Percentiles rank a stretch among this genome's conserved stretches.
These are phyloP conservation scores for Hipparchia sbordonii DNA, from an alignment of 2,888 invertebrate species.

Conservation along the genomic window DNA sequence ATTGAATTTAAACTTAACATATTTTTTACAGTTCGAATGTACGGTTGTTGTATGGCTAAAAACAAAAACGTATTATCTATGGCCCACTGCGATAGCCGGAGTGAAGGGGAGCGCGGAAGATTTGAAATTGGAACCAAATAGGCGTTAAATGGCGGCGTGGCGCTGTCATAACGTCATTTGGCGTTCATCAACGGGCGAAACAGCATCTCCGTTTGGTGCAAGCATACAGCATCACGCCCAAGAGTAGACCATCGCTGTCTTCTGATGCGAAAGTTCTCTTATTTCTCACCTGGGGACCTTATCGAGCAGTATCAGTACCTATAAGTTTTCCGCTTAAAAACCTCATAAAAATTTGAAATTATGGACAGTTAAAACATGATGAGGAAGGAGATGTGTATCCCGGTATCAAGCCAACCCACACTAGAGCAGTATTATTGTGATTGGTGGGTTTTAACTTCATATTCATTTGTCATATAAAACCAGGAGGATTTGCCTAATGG, in stretches of 20 bases:
- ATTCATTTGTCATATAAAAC: no score
- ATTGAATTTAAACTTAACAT: background rate
- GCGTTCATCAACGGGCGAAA: constrained; percentile 81
- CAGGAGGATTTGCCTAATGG: no score
- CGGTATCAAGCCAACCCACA: no score
- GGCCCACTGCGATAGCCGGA: constrained; percentile 73
- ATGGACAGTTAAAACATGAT: no score
- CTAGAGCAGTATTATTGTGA: no score
- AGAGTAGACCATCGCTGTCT: background rate
- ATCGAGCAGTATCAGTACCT: no score
- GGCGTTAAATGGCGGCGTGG: constrained; percentile 86
- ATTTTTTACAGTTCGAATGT: background rate
- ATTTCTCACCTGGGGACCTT: background rate
- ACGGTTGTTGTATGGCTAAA: constrained; percentile 37
- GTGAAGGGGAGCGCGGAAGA: constrained; percentile 78
- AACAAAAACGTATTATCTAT: constrained; percentile 77
- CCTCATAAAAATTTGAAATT: no score
- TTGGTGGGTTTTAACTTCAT: no score
- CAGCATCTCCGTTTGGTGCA: constrained; percentile 80
- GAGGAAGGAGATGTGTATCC: no score
- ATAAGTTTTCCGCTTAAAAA: no score
- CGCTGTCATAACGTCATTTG: constrained; percentile 82
- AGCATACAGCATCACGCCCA: constrained; percentile 40
- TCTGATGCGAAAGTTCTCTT: background rate
- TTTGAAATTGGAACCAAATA: constrained; percentile 86